Evolutionary conservation across 2,888 invertebrate species (phyloP).

Genomic region (Eulithis testata): DNA sequence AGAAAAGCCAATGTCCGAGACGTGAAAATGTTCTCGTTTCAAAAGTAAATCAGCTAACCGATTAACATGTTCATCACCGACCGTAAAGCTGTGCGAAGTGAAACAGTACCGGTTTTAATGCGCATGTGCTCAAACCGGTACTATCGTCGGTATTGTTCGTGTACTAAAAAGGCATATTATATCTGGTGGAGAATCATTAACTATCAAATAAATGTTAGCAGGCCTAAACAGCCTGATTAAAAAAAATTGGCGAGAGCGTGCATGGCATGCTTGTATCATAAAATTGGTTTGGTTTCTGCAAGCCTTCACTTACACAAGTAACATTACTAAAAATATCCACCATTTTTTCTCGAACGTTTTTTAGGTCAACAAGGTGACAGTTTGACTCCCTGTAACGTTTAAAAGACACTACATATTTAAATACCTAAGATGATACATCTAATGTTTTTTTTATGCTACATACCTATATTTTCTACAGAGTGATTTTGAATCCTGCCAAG

Average conservation of each 20-base stretch:
- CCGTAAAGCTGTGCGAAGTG: too few species aligned
- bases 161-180: too few species aligned
- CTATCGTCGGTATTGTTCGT: too few species aligned
- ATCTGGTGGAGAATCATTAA: too few species aligned
- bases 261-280: not conserved
- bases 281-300: not conserved
- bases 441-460: conserved; percentile 42
- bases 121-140: too few species aligned
- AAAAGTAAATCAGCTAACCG: too few species aligned
- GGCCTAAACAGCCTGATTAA: not conserved
- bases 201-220: too few species aligned
- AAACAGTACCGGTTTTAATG: too few species aligned
- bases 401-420: not conserved
- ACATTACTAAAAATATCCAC: conserved; percentile 58
- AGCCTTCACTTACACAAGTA: conserved; percentile 59
- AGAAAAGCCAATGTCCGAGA: too few species aligned
- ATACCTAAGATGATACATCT: too few species aligned
- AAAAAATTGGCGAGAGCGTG: not conserved
- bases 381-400: conserved; percentile 81
- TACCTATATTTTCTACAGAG: conserved; percentile 85
- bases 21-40: too few species aligned
- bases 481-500: conserved; percentile 82
- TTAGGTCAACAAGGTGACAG: conserved; percentile 76
- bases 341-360: conserved; percentile 56
- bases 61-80: too few species aligned